phyloP scores from a whole-genome alignment of 1,140 invertebrate species.

The Macrotrachela quadricornifera region DNA sequence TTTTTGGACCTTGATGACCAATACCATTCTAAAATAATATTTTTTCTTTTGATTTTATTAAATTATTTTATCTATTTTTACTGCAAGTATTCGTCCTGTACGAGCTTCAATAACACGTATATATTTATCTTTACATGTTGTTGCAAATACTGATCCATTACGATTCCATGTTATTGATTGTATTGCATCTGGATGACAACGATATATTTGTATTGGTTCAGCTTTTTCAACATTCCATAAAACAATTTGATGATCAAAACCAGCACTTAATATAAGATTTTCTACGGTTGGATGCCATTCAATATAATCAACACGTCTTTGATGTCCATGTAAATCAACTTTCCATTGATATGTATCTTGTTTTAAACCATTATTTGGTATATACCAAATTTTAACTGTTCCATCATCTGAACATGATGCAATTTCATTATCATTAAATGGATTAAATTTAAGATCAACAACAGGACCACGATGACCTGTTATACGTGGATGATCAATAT shows the following conservation, averaged over 20 bases:
- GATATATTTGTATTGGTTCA: slow-evolving; percentile 59
- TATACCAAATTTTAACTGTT: slow-evolving; percentile 15
- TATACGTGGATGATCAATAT: slow-evolving; percentile 18
- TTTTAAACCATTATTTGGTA: slow-evolving; percentile 12
- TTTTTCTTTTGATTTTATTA: too few relatives aligned
- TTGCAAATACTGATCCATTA: slow-evolving; percentile 66
- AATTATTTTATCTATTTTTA: too few relatives aligned
- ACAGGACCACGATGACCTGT: slow-evolving; percentile 26
- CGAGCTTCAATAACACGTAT: slow-evolving; percentile 67
- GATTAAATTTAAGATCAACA: slow-evolving; percentile 29
- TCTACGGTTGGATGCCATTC: slow-evolving; percentile 30
- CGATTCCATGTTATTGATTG: slow-evolving; percentile 72
- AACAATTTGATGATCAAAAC: slow-evolving; percentile 16
- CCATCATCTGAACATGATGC: slow-evolving; percentile 26
- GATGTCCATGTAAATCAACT: slow-evolving; percentile 24
- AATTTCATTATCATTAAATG: slow-evolving; percentile 27
- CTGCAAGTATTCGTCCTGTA: slow-evolving; percentile 46
- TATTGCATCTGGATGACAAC: slow-evolving; percentile 68
- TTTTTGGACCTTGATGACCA: slow-evolving; percentile 65
- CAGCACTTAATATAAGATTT: slow-evolving; percentile 27
- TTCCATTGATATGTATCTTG: slow-evolving; percentile 20
- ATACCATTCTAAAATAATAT: slow-evolving; percentile 10
- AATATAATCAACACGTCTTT: slow-evolving; percentile 21
- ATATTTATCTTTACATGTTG: slow-evolving; percentile 78
- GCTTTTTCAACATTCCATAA: slow-evolving; percentile 45